These are phyloP conservation scores for Chrysolina americana DNA, from an alignment of 2,888 invertebrate species.

Conservation along the genomic window DNA sequence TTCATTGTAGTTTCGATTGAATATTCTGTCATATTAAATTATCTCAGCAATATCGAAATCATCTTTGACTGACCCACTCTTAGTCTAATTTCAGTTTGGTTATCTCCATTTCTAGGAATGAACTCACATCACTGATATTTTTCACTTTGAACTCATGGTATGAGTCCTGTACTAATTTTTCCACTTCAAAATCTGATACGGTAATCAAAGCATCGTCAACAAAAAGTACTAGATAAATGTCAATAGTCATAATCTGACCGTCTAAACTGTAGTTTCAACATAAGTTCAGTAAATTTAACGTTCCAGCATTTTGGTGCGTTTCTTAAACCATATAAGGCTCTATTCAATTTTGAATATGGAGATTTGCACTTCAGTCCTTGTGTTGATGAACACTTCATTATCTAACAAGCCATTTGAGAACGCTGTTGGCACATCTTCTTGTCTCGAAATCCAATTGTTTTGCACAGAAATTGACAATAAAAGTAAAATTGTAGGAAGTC, in stretches of 20 bases:
- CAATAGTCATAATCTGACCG: conserved; percentile 18
- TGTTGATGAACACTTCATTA: conserved; percentile 42
- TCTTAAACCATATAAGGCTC: conserved; percentile 47
- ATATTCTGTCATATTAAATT: no score
- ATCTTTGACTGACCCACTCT: not conserved
- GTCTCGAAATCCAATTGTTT: conserved; percentile 32
- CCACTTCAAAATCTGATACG: not conserved
- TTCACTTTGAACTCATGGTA: not conserved
- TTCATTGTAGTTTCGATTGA: not conserved
- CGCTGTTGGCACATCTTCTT: no score
- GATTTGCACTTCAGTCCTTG: conserved; percentile 34
- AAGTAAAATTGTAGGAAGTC: conserved; percentile 38
- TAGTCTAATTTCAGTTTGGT: not conserved
- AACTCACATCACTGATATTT: not conserved
- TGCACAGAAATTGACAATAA: conserved; percentile 31
- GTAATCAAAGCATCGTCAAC: conserved; percentile 27
- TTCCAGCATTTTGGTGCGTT: conserved; percentile 42
- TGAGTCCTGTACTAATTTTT: not conserved
- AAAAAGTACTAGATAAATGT: conserved; percentile 19
- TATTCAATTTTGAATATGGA: conserved; percentile 45
- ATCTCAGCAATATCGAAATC: not conserved
- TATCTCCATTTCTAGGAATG: not conserved
- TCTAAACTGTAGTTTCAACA: conserved; percentile 8
- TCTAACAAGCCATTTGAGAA: conserved; percentile 31
- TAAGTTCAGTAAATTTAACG: conserved; percentile 31